Conservation (phyloP, 30 jellyfish, hydroid and myxozoan genomes). For the Clytia hemisphaerica region DNA sequence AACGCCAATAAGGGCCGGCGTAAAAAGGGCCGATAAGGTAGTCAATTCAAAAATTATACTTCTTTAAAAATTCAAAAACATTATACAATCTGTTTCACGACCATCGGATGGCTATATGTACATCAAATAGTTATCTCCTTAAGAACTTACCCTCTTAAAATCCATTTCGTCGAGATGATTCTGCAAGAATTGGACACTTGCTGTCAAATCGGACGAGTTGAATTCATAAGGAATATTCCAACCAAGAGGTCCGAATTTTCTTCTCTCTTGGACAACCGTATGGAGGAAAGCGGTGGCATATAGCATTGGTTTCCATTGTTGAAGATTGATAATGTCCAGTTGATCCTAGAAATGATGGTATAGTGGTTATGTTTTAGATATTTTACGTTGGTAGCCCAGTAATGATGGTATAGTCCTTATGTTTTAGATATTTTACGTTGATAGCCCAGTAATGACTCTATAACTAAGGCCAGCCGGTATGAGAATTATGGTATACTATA, state of each 20-base stretch:
- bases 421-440: too few relatives aligned
- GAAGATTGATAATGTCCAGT: conserved; percentile 54
- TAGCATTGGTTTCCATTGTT: conserved; percentile 84
- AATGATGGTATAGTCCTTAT: too few relatives aligned
- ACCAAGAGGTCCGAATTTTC: conserved; percentile 87
- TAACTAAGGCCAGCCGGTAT: too few relatives aligned
- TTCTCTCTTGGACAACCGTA: conserved; percentile 78
- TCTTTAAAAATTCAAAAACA: neutral
- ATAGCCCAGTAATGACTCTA: neutral
- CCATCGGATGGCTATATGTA: too few relatives aligned
- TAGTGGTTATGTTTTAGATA: too few relatives aligned
- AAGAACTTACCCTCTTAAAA: conserved; percentile 41
- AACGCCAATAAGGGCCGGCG: too few relatives aligned
- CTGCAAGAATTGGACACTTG: conserved; percentile 75
- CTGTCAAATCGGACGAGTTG: conserved; percentile 74
- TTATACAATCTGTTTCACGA: neutral
- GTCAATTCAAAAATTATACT: neutral
- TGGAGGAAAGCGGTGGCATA: conserved; percentile 84
- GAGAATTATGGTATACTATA: too few relatives aligned
- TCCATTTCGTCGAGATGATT: conserved; percentile 83
- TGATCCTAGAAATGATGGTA: conserved; percentile 48
- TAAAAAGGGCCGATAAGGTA: too few relatives aligned
- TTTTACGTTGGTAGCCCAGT: neutral
- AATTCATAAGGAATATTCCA: conserved; percentile 91
- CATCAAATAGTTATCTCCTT: too few relatives aligned